Conservation (phyloP, 2,888 invertebrate species). For the Troilus luridus region DNA sequence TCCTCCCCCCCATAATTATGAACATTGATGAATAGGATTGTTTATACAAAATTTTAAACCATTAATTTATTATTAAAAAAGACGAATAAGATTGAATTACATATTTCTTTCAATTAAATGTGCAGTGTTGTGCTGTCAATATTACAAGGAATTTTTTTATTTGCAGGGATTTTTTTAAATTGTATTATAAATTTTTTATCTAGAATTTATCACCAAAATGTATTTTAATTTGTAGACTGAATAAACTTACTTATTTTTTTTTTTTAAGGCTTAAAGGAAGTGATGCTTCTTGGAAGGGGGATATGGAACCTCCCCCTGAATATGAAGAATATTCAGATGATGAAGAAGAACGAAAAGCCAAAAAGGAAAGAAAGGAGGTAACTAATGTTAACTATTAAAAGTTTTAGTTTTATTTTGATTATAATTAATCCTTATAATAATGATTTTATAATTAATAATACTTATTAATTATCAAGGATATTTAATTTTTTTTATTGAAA, state of each 20-base stretch:
- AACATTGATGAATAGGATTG: neutral
- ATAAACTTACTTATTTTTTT: neutral
- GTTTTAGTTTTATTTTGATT: too few species aligned
- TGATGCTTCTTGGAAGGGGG: conserved; percentile 91
- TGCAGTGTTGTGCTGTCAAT: too few species aligned
- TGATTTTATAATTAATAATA: too few species aligned
- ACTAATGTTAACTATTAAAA: neutral
- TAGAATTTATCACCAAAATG: neutral
- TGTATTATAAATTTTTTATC: neutral
- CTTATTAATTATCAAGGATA: too few species aligned
- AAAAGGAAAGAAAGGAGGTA: conserved; percentile 61
- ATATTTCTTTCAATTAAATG: too few species aligned
- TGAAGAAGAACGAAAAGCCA: conserved; percentile 79
- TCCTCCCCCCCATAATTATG: neutral
- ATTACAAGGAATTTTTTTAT: neutral
- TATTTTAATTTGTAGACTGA: neutral
- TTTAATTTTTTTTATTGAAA: too few species aligned
- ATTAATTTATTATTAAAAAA: too few species aligned
- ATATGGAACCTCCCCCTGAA: conserved; percentile 82
- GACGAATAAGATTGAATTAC: too few species aligned
- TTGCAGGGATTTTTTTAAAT: neutral
- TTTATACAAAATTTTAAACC: neutral
- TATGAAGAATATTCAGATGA: conserved; percentile 90
- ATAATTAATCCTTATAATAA: too few species aligned
- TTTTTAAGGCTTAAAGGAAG: conserved; percentile 80